phyloP scores from a whole-genome alignment of 2,888 invertebrate species.

The Thecophora atra region DNA sequence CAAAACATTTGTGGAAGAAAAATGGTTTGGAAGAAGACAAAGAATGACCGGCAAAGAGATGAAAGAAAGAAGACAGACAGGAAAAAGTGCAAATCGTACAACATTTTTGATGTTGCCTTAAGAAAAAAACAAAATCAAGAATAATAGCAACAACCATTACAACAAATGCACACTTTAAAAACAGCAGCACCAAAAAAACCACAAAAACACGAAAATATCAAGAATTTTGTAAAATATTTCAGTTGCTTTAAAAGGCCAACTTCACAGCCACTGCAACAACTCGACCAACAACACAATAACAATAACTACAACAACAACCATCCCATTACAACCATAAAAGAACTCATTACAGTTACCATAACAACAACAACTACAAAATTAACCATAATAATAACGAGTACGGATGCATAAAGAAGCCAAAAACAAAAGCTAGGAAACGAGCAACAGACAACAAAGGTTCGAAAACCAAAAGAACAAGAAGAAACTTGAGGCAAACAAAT shows the following conservation, averaged over 20 bases:
- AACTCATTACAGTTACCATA: not conserved
- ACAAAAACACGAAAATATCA: not conserved
- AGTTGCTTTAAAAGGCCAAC: slow-evolving; percentile 35
- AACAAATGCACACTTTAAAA: not conserved
- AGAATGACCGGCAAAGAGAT: slow-evolving; percentile 14
- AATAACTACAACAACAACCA: slow-evolving; percentile 9
- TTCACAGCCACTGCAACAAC: slow-evolving; percentile 30
- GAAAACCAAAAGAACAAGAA: not conserved
- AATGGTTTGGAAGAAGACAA: not conserved
- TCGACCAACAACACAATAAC: slow-evolving; percentile 14
- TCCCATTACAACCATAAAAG: slow-evolving; percentile 6
- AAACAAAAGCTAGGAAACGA: not conserved
- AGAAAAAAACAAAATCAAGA: not conserved
- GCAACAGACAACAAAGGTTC: not conserved
- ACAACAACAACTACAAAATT: slow-evolving; percentile 1
- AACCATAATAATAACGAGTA: not conserved
- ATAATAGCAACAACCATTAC: not conserved
- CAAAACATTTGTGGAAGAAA: no score
- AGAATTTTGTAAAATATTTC: slow-evolving; percentile 19
- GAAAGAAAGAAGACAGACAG: slow-evolving; percentile 6
- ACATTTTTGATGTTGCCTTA: slow-evolving; percentile 13
- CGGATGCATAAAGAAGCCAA: not conserved
- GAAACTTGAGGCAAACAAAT: no score
- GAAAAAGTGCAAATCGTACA: slow-evolving; percentile 23
- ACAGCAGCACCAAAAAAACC: slow-evolving; percentile 1